Percentiles rank a stretch among this genome's conserved stretches.
Conservation (phyloP, 2,888 invertebrate genomes). For the Meliscaeva auricollis region DNA sequence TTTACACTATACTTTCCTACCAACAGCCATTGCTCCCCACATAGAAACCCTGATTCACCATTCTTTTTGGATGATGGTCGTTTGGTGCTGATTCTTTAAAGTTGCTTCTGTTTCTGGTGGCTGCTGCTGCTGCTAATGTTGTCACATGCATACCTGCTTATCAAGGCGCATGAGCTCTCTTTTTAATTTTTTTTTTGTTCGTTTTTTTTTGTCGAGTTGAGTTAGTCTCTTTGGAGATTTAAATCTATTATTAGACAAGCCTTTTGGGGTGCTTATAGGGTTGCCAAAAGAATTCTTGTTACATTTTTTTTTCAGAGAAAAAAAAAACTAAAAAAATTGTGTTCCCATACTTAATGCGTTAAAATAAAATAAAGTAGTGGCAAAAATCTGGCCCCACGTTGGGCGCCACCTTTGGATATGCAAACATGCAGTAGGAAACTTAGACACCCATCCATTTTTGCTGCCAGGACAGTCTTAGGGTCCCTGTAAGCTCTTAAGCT, state of each 20-base stretch:
- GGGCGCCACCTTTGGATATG: too few species aligned
- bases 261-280: slow-evolving; percentile 50
- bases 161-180: slow-evolving; percentile 66
- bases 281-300: background rate
- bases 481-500: too few species aligned
- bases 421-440: too few species aligned
- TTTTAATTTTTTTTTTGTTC: slow-evolving; percentile 1
- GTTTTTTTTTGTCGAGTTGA: background rate
- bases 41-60: slow-evolving; percentile 48
- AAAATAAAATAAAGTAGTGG: too few species aligned
- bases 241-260: slow-evolving; percentile 69
- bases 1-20: background rate
- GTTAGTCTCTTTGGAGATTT: slow-evolving; percentile 66
- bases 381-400: too few species aligned
- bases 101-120: slow-evolving; percentile 28
- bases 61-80: slow-evolving; percentile 73
- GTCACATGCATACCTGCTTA: slow-evolving; percentile 34
- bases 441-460: too few species aligned
- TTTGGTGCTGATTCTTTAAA: slow-evolving; percentile 24
- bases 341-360: too few species aligned
- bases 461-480: too few species aligned
- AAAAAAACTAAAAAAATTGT: too few species aligned
- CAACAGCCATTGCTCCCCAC: background rate
- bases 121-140: slow-evolving; percentile 40
- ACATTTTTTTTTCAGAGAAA: too few species aligned